These are phyloP conservation scores for Xerus rutilus DNA, from an alignment of 2,797 vertebrate genomes.

Conservation along the genomic window DNA sequence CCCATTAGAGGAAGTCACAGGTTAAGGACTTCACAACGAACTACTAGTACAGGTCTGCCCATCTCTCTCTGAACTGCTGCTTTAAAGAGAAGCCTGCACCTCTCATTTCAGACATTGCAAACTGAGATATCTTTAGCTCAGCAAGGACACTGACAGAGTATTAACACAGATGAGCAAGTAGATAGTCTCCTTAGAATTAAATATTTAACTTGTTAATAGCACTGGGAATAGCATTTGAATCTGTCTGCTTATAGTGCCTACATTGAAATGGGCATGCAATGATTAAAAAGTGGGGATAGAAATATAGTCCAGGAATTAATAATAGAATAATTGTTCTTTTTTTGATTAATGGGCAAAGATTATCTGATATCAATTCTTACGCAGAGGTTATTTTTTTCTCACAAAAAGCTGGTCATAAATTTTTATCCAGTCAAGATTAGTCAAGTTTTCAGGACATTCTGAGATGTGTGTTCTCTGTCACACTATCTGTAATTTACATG, in stretches of 20 bases:
- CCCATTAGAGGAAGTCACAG: background rate
- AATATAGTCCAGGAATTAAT: slow-evolving; percentile 55
- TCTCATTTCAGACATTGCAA: background rate
- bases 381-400: background rate
- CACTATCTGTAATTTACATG: background rate
- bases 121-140: background rate
- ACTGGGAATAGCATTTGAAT: background rate
- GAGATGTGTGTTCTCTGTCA: background rate
- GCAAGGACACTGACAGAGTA: background rate
- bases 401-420: slow-evolving; percentile 17
- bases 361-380: slow-evolving; percentile 28
- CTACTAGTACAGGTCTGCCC: background rate
- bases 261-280: slow-evolving; percentile 25
- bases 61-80: background rate
- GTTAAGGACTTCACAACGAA: background rate
- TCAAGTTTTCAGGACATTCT: slow-evolving; percentile 5
- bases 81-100: background rate
- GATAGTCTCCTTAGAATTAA: slow-evolving; percentile 30
- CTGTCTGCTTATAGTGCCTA: slow-evolving; percentile 8
- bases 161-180: slow-evolving; percentile 26
- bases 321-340: background rate
- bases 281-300: background rate
- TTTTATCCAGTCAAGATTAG: background rate
- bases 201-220: slow-evolving; percentile 14
- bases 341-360: slow-evolving; percentile 43